Conservation (phyloP, 2,797 vertebrate genomes). For the Gallinago solitaria region DNA sequence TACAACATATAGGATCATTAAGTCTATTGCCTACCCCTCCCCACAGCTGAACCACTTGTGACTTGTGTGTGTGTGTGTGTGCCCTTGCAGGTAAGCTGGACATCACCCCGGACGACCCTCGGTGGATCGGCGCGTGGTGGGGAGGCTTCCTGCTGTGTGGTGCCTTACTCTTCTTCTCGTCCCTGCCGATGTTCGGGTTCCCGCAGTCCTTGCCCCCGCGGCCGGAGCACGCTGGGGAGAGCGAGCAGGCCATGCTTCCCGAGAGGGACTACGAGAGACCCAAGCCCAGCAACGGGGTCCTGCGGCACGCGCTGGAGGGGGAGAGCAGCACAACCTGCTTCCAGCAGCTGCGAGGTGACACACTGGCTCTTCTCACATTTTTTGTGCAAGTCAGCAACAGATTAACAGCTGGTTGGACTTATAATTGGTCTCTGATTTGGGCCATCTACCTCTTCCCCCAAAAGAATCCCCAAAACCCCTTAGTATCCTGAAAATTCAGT, state of each 20-base stretch:
- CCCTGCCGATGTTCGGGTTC: constrained; percentile 97
- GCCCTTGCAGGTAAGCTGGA: constrained; percentile 82
- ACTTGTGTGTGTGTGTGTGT: not conserved
- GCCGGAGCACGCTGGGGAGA: constrained; percentile 81
- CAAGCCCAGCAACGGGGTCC: constrained; percentile 90
- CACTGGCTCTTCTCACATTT: not conserved
- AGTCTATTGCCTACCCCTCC: not conserved
- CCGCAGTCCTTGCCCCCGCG: constrained; percentile 88
- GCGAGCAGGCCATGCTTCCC: constrained; percentile 94
- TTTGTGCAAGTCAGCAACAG: not conserved
- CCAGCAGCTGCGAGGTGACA: constrained; percentile 93
- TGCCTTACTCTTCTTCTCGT: constrained; percentile 97
- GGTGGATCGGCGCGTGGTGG: constrained; percentile 99
- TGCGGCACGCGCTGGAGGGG: constrained; percentile 75
- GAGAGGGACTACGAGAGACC: constrained; percentile 84
- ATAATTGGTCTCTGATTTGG: not conserved
- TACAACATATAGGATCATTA: rapidly evolving
- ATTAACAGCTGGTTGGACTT: not conserved
- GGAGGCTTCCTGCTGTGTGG: constrained; percentile 97
- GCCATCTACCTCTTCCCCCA: rapidly evolving
- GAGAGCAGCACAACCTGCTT: constrained; percentile 88
- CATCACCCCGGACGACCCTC: constrained; percentile 94
- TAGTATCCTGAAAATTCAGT: not conserved
- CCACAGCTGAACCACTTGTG: rapidly evolving
- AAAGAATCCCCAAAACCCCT: not conserved